A percentile compares a stretch with the other conserved stretches of the same genome.
Evolutionary conservation across 2,888 invertebrate genomes (phyloP).

Genomic region (Amphimallon solstitiale): DNA sequence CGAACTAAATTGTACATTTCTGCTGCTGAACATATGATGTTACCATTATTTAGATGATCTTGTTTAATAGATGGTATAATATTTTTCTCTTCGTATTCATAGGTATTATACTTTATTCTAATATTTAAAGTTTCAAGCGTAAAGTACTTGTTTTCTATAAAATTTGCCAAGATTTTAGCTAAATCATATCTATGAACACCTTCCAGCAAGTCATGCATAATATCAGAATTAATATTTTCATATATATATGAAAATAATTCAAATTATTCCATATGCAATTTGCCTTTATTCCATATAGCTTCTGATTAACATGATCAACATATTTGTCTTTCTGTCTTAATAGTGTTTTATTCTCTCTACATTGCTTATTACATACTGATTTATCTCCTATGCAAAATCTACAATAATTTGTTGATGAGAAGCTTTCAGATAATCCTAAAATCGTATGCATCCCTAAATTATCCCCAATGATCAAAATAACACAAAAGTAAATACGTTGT

Average conservation of each 20-base stretch:
- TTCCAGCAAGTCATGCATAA: slow-evolving; percentile 54
- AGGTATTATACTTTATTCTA: slow-evolving; percentile 45
- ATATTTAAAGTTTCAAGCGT: slow-evolving; percentile 43
- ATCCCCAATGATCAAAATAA: slow-evolving; percentile 38
- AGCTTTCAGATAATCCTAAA: slow-evolving; percentile 40
- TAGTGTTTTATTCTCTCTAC: slow-evolving; percentile 38
- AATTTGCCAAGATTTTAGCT: slow-evolving; percentile 47
- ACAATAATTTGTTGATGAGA: slow-evolving; percentile 36
- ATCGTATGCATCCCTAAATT: slow-evolving; percentile 42
- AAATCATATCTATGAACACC: slow-evolving; percentile 51
- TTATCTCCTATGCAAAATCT: no score
- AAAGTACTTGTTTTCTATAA: slow-evolving; percentile 41
- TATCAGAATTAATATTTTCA: slow-evolving; percentile 51
- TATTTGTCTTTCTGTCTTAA: slow-evolving; percentile 29
- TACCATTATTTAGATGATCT: no score
- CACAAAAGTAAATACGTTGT: slow-evolving; percentile 36
- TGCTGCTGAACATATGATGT: no score
- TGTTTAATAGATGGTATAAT: no score
- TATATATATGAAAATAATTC: slow-evolving; percentile 50
- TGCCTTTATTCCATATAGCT: slow-evolving; percentile 44
- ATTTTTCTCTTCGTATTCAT: slow-evolving; percentile 42
- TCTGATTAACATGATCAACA: slow-evolving; percentile 28
- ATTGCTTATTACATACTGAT: slow-evolving; percentile 37
- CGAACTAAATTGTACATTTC: no score
- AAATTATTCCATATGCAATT: slow-evolving; percentile 49